Evolutionary conservation across 2,113 vertebrate species (phyloP), one percentile per base, ranked within the genome.

Genomic region (Burhinus oedicnemus): DNA sequence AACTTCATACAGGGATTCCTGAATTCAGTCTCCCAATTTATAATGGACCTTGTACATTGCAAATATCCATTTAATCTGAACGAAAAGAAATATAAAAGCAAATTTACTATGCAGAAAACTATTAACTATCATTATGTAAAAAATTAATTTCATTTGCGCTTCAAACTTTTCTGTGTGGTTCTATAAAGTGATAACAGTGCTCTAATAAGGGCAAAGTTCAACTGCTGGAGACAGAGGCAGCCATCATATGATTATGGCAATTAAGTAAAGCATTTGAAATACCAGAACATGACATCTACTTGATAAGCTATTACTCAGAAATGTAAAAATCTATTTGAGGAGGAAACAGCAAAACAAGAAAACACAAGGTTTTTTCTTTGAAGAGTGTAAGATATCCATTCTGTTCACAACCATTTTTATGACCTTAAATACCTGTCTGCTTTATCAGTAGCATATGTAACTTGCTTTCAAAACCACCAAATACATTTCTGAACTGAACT

Each of bases 161-260:
- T 94, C 69, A 68, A 55, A 51, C 45, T 84, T 76, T 90, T 90
- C 64, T 71, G 4, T 78, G 60, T 47, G 22, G 20, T 83, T 95
- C 49, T 61, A 5, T 44, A 45, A 72, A 61, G 34, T 76, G 14
- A 30, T 77, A 90, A 47, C 23, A 65, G 14, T 80, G 58, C n/a
- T 78, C 29, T 81, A 55, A 44, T 62, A 91, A 75, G 45, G 91
- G 26, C 38, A 96, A 57, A 87, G 80, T 95, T 94, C 89, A 96
- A 58, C 32, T 81, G 40, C 42, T 87, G 76, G 55, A 87, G 64
- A n/a, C 17, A 81, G 42, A 91, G 17, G 25, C 42, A 87, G 26
- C 17, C 32, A 60, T 78, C 16, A 54, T 61, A 65, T 5, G 2
- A 66, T 89, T 89, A 1, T 91, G 80, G 86, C 83, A 95, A 70